A percentile compares a stretch with the other conserved stretches of the same genome.
Evolutionary conservation across 35 echinoderm and acorn worm genomes (phyloP).

Genomic region (Nesometra sesokonis): DNA sequence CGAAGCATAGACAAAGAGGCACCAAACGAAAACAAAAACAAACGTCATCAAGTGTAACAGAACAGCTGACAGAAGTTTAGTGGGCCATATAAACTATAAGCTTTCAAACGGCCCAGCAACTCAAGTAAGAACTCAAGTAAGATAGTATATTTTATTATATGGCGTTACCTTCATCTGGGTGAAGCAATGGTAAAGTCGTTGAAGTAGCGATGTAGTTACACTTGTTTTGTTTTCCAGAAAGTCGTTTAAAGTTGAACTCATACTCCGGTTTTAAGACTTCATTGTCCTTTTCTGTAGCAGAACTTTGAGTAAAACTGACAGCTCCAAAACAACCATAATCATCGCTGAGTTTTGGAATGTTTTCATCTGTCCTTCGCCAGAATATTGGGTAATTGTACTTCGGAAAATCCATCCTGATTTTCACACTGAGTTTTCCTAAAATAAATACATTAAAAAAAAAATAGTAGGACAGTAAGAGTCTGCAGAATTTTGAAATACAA

Average conservation of each 20-base stretch:
- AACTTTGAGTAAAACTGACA: neutral
- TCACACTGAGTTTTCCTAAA: no score
- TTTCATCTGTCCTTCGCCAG: neutral
- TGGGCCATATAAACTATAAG: no score
- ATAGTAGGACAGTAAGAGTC: no score
- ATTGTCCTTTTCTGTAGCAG: neutral
- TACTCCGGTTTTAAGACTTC: neutral
- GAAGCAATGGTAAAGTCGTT: neutral
- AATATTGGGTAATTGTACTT: neutral
- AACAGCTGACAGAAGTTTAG: no score
- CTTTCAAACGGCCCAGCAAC: no score
- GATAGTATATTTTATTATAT: no score
- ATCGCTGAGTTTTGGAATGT: neutral
- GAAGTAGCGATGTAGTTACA: neutral
- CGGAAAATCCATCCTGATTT: neutral
- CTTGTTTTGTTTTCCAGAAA: neutral
- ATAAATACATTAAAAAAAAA: no score
- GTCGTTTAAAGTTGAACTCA: neutral
- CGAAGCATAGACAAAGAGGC: no score
- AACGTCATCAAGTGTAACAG: no score
- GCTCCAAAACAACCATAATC: neutral
- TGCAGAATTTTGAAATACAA: no score
- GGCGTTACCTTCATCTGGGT: neutral
- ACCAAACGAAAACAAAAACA: no score
- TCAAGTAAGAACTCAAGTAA: no score